Conservation (phyloP, 2,888 invertebrate genomes). For the Rhimphoctona megacephalus region DNA sequence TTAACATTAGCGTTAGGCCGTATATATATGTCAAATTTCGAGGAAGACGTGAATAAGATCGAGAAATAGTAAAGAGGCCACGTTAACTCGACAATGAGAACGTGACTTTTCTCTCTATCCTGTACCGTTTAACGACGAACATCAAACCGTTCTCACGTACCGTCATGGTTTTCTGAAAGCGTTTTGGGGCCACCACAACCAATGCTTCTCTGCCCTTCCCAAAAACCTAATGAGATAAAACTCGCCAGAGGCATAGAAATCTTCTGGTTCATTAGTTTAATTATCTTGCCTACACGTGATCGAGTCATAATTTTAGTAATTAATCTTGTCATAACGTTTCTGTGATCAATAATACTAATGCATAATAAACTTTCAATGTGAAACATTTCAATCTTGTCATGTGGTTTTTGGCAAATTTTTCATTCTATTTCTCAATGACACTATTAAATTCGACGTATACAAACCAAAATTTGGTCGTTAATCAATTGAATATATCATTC, state of each 20-base stretch:
- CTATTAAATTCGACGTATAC: not conserved
- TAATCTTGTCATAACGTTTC: not conserved
- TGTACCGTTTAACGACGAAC: slow-evolving; percentile 40
- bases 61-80: slow-evolving; percentile 26
- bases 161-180: slow-evolving; percentile 41
- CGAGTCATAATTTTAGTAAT: slow-evolving; percentile 17
- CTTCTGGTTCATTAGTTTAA: slow-evolving; percentile 59
- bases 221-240: not conserved
- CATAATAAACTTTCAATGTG: not conserved
- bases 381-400: not conserved
- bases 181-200: slow-evolving; percentile 42
- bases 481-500: not conserved
- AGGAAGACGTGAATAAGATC: slow-evolving; percentile 7
- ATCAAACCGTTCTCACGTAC: slow-evolving; percentile 60
- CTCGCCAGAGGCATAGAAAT: slow-evolving; percentile 31
- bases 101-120: slow-evolving; percentile 59
- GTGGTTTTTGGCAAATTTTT: not conserved
- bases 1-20: not conserved
- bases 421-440: not conserved
- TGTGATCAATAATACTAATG: not conserved
- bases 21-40: not conserved
- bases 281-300: slow-evolving; percentile 51
- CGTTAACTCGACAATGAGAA: slow-evolving; percentile 60
- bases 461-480: not conserved
- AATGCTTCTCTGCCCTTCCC: not conserved